phyloP scores from a whole-genome alignment of 2,797 vertebrate species.

The Sebastes itinus region DNA sequence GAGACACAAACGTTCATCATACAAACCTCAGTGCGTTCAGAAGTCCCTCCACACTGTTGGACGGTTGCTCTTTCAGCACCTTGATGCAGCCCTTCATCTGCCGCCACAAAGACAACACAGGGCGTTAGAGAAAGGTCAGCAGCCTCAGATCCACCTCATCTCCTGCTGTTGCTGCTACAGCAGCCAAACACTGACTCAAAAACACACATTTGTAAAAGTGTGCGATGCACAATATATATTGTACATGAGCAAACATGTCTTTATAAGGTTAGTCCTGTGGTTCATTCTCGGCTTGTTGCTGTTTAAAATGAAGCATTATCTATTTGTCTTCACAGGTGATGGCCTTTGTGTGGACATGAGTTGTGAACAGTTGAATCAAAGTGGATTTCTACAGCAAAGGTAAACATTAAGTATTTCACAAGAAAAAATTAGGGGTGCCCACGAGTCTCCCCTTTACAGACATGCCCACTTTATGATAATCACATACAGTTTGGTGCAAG shows the following conservation, averaged over 20 bases:
- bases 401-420: not conserved
- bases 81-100: constrained; percentile 97
- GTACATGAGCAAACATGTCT: not conserved
- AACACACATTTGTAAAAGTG: not conserved
- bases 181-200: not conserved
- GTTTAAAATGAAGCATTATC: not conserved
- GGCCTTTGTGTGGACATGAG: not conserved
- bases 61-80: constrained; percentile 93
- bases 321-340: not conserved
- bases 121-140: constrained; percentile 72
- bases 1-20: not conserved
- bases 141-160: constrained; percentile 32
- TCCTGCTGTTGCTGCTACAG: constrained; percentile 10
- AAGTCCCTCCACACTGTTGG: constrained; percentile 92
- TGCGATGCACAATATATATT: not conserved
- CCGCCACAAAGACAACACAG: constrained; percentile 35
- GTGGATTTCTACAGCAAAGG: not conserved
- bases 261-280: not conserved
- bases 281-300: not conserved
- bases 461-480: too few relatives aligned
- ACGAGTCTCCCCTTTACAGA: too few relatives aligned
- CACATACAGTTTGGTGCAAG: too few relatives aligned
- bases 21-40: constrained; percentile 91
- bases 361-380: not conserved
- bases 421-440: not conserved